Conservation (phyloP, 2,113 vertebrate species). For the Columba janthina region DNA sequence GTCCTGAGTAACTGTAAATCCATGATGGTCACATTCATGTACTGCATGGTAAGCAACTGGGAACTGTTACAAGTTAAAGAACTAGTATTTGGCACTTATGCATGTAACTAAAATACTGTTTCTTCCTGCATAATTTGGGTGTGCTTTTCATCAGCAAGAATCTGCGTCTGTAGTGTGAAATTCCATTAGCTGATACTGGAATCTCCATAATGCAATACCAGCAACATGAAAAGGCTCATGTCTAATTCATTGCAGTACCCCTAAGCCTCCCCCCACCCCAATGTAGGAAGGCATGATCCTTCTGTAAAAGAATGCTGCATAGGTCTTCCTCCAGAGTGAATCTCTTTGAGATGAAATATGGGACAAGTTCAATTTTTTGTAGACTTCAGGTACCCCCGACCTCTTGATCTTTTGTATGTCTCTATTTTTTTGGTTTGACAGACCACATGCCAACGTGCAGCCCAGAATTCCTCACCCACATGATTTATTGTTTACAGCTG, state of each 20-base stretch:
- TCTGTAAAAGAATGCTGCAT: slow-evolving; percentile 27
- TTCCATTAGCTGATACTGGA: slow-evolving; percentile 50
- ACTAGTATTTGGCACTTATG: slow-evolving; percentile 26
- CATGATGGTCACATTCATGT: background rate
- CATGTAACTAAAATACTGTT: slow-evolving; percentile 30
- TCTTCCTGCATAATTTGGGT: slow-evolving; percentile 25
- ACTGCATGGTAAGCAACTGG: background rate
- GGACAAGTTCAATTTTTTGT: slow-evolving; percentile 68
- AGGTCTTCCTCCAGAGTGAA: slow-evolving; percentile 31
- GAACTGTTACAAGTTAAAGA: slow-evolving; percentile 26
- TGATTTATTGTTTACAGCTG: slow-evolving; percentile 97
- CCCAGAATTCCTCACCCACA: slow-evolving; percentile 80
- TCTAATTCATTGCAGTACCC: slow-evolving; percentile 12
- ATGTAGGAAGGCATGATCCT: background rate
- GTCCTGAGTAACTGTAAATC: slow-evolving; percentile 53
- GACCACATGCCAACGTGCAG: slow-evolving; percentile 85
- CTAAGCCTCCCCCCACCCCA: background rate
- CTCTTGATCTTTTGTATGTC: slow-evolving; percentile 88
- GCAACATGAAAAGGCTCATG: background rate
- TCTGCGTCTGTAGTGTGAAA: slow-evolving; percentile 51
- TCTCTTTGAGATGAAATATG: slow-evolving; percentile 66
- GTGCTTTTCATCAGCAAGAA: slow-evolving; percentile 71
- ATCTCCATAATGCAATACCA: background rate
- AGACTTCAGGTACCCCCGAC: slow-evolving; percentile 80
- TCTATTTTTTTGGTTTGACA: slow-evolving; percentile 95